phyloP scores from a whole-genome alignment of 2,888 invertebrate species.

The Drosophila subsilvestris region DNA sequence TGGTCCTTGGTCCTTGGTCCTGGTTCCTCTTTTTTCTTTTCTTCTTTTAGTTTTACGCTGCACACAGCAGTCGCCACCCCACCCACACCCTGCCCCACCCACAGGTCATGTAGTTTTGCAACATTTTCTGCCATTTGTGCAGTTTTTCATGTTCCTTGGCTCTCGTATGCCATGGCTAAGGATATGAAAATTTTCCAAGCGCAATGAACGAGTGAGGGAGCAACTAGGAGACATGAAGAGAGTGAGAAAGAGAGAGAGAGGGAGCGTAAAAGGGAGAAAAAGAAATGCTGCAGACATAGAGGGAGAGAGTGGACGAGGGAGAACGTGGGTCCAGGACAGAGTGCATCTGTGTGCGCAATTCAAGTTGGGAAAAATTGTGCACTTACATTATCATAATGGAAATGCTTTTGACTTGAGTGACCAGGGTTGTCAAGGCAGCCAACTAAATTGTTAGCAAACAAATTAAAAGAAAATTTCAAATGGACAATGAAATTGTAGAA shows the following conservation, averaged over 20 bases:
- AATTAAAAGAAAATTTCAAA: not conserved
- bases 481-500: not conserved
- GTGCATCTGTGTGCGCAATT: slow-evolving; percentile 51
- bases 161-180: slow-evolving; percentile 66
- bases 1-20: not conserved
- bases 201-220: slow-evolving; percentile 41
- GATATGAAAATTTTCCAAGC: slow-evolving; percentile 77
- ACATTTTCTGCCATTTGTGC: slow-evolving; percentile 79
- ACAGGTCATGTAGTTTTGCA: slow-evolving; percentile 64
- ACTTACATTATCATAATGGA: slow-evolving; percentile 81
- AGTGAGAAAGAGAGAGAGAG: slow-evolving; percentile 1
- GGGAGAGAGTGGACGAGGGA: not conserved
- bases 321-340: not conserved
- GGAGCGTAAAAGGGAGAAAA: too few relatives aligned
- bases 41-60: slow-evolving; percentile 17
- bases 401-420: slow-evolving; percentile 71
- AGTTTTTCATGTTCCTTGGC: slow-evolving; percentile 73
- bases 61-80: slow-evolving; percentile 14
- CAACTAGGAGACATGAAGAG: not conserved
- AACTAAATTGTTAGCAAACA: not conserved
- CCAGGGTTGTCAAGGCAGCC: slow-evolving; percentile 56
- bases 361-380: slow-evolving; percentile 74
- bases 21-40: slow-evolving; percentile 26
- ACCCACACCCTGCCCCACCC: slow-evolving; percentile 1
- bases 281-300: too few relatives aligned